phyloP scores from a whole-genome alignment of 2,113 vertebrate genomes.

The Mustelus asterias region DNA sequence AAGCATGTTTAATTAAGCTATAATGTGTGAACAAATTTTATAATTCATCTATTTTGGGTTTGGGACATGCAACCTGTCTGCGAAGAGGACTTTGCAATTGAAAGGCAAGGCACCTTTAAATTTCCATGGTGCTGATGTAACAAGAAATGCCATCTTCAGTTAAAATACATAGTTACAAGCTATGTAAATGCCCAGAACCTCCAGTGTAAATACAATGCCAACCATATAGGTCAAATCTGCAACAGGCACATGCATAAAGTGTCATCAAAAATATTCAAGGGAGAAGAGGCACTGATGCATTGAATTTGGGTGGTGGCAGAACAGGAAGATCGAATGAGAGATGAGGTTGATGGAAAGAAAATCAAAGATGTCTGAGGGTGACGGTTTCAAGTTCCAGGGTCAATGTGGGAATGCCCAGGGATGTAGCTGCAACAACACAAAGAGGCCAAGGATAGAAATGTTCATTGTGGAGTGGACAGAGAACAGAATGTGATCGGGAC shows the following conservation, averaged over 20 bases:
- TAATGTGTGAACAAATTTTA: neutral
- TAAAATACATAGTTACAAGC: neutral
- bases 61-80: neutral
- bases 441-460: too few species aligned
- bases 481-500: too few species aligned
- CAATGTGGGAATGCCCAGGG: too few species aligned
- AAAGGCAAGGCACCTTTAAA: neutral
- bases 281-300: too few species aligned
- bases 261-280: neutral
- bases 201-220: neutral
- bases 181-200: neutral
- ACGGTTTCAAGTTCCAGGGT: too few species aligned
- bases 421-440: too few species aligned
- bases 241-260: neutral
- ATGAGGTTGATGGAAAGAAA: too few species aligned
- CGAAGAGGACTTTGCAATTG: neutral
- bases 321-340: too few species aligned
- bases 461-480: too few species aligned
- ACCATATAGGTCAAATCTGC: neutral
- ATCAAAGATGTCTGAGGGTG: too few species aligned
- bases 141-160: neutral
- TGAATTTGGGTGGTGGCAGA: too few species aligned
- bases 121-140: neutral
- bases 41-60: too few species aligned
- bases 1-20: neutral